Base-by-base conservation (phyloP, 2,113 vertebrate species). In the Natator depressus region DNA sequence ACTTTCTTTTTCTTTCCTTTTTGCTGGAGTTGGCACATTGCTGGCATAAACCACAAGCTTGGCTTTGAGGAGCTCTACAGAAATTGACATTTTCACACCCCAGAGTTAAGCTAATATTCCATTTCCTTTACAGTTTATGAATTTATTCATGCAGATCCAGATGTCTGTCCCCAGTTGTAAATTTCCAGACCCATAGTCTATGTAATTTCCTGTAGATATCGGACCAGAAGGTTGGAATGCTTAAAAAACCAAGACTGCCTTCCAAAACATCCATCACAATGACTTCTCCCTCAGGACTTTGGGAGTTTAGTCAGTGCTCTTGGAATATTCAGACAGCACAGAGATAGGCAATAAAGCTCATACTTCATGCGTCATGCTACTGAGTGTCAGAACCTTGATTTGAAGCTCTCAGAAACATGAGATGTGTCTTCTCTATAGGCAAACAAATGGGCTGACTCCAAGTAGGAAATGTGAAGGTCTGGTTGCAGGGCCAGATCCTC, bases 391-490 rank as follows among this genome's bases (percentile, higher is more conserved):
- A 75, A 55, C 85, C 69, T 62, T 80, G 29, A 86, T 94, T 90
- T 24, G 20, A 94, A 14, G 13, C 8, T 76, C 69, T 75, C 69
- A 38, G 35, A 91, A 93, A 89, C n/a, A 93, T 27, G 82, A 80
- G 55, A 82, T 46, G 24, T 80, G 38, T 86, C 72, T 80, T 89
- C 53, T 69, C 82, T 46, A 53, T 10, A 88, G 89, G 35, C 93
- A 91, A 76, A 93, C 72, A 90, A 84, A 89, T 55, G 54, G 80
- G 89, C 89, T 88, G 27, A 84, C 38, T 95, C 76, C 84, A 93
- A 87, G 13, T 92, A 84, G 62, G n/a, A 93, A 93, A 92, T 29
- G 53, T 9, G 62, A 94, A 22, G 90, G 90, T 46, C 59, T 83
- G n/a, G 53, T 93, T 80, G 38, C 20, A 78, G 38, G 90, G 53